These are phyloP conservation scores for Thymelicus lineola DNA, from an alignment of 2,888 invertebrate genomes.

Conservation along the genomic window DNA sequence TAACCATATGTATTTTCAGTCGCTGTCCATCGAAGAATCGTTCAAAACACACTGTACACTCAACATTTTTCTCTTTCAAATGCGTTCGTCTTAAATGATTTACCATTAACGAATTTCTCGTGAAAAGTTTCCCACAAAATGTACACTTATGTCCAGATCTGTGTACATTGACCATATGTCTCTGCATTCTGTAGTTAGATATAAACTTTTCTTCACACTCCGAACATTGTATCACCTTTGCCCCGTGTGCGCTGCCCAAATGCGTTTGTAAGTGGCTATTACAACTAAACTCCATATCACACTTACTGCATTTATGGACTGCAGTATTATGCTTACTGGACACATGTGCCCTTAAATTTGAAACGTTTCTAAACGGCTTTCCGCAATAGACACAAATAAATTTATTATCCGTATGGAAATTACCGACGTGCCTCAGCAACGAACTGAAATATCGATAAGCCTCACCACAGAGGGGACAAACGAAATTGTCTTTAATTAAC, in stretches of 20 bases:
- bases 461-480: constrained; percentile 64
- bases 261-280: constrained; percentile 58
- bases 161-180: constrained; percentile 62
- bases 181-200: constrained; percentile 61
- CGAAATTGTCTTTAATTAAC: constrained; percentile 60
- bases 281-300: constrained; percentile 55
- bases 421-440: constrained; percentile 63
- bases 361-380: constrained; percentile 60
- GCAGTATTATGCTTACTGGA: constrained; percentile 56
- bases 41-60: constrained; percentile 64
- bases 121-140: constrained; percentile 64
- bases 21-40: constrained; percentile 64
- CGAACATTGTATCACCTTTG: constrained; percentile 58
- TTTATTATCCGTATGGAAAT: constrained; percentile 62
- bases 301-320: constrained; percentile 57
- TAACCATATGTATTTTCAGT: constrained; percentile 74
- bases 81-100: constrained; percentile 67
- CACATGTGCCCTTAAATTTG: constrained; percentile 65
- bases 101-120: constrained; percentile 65
- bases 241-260: constrained; percentile 61
- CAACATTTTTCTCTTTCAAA: constrained; percentile 69
- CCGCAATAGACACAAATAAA: constrained; percentile 69
- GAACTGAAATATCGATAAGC: constrained; percentile 62
- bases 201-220: constrained; percentile 66
- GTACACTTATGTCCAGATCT: constrained; percentile 64